Percentiles rank a stretch among this genome's conserved stretches.
Evolutionary conservation across 2,113 vertebrate genomes (phyloP).

Genomic region (Rhabdomys dilectus): DNA sequence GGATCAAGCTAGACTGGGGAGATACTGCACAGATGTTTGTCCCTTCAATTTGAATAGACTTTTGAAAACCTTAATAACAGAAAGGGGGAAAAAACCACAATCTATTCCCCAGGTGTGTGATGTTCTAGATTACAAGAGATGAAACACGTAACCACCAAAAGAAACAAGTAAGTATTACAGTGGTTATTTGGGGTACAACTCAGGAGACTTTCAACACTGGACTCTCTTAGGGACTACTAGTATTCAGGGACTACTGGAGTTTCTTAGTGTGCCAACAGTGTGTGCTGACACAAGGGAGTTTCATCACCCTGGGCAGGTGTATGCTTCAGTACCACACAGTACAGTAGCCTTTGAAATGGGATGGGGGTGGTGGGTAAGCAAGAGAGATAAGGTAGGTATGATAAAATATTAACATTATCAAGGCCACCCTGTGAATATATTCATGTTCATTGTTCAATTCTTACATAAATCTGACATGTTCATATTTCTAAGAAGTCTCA

Average conservation of each 20-base stretch:
- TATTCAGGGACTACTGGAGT: neutral
- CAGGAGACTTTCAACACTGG: neutral
- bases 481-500: slow-evolving; percentile 19
- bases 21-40: neutral
- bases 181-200: neutral
- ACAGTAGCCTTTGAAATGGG: neutral
- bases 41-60: too few species aligned
- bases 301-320: neutral
- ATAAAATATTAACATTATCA: slow-evolving; percentile 15
- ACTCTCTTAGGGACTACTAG: neutral
- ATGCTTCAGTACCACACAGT: neutral
- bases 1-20: neutral
- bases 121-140: slow-evolving; percentile 5
- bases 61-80: neutral
- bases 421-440: neutral
- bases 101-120: neutral
- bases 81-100: neutral
- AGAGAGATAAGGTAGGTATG: slow-evolving; percentile 7
- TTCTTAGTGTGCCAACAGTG: slow-evolving; percentile 1
- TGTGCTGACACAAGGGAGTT: neutral
- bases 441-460: neutral
- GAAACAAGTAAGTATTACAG: neutral
- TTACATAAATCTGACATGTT: slow-evolving; percentile 29
- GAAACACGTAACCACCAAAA: neutral
- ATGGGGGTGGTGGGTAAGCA: neutral